Evolutionary conservation across 2,888 invertebrate species (phyloP), one percentile per base, ranked within the genome.

Genomic region (Cosmorhoe ocellata): DNA sequence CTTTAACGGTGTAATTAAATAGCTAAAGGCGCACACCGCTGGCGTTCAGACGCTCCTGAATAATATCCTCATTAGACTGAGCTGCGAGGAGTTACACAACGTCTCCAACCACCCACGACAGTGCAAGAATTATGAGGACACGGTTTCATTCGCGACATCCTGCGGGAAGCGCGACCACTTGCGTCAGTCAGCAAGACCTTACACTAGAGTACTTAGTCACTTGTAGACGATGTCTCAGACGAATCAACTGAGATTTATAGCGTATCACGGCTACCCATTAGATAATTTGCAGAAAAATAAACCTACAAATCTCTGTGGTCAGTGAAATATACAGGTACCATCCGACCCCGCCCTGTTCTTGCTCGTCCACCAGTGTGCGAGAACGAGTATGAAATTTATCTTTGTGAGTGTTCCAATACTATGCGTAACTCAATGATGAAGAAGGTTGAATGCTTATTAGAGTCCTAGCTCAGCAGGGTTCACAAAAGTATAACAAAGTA

Each of bases 71-170:
- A 85, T 85, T 85, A 84, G 66, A 67, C 59, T 32, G 10, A 71
- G 63, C 18, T 4, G 18, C 18, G 18, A 18, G 18, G 66, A 72
- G 76, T 84, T 83, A 81, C 81, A 79, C 81, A 83, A 83, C 71
- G 71, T 74, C 73, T 74, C 67, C 62, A 73, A 76, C 84, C 80
- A 83, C 84, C 84, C 83, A 84, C 84, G 80, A 76, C 74, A 75
- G 66, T 60, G 59, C 65, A 74, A 73, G 76, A 81, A 80, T 85
- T 85, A 88, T 83, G 82, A 87, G 86, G 87, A 86, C 89, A 89
- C 84, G 87, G 76, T 81, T 88, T 86, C 84, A 89, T 85, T 89
- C 85, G 74, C 80, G 77, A 87, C 89, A 88, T 90, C 89, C 89
- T 87, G 88, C 81, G 79, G 87, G 83, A 88, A 80, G 81, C 74